A percentile compares a stretch with the other conserved stretches of the same genome.
phyloP scores from a whole-genome alignment of 2,888 invertebrate species.

The Thereva nobilitata region DNA sequence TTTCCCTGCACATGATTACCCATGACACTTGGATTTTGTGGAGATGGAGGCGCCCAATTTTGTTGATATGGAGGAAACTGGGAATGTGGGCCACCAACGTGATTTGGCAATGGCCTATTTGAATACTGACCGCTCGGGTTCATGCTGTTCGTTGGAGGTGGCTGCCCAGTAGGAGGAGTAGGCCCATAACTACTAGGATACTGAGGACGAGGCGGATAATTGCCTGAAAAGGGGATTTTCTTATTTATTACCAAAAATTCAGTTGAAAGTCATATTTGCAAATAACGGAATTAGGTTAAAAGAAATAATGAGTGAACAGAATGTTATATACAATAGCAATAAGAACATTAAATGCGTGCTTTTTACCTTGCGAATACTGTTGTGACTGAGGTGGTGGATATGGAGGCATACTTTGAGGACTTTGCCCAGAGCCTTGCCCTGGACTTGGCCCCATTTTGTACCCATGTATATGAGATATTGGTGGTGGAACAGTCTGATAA shows the following conservation, averaged over 20 bases:
- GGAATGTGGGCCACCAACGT: slow-evolving; percentile 59
- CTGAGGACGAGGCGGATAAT: slow-evolving; percentile 61
- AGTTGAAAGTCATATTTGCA: not conserved
- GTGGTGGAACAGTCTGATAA: slow-evolving; percentile 46
- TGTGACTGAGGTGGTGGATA: slow-evolving; percentile 62
- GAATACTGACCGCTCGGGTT: slow-evolving; percentile 59
- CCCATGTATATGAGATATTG: slow-evolving; percentile 58
- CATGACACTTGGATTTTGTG: slow-evolving; percentile 52
- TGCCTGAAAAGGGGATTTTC: slow-evolving; percentile 48
- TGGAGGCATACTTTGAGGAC: slow-evolving; percentile 61
- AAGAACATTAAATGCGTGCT: slow-evolving; percentile 6
- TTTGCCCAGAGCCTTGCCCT: slow-evolving; percentile 60
- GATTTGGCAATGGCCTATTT: slow-evolving; percentile 63
- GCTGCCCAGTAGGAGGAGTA: slow-evolving; percentile 55
- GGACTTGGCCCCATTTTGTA: slow-evolving; percentile 68
- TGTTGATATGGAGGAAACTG: slow-evolving; percentile 58
- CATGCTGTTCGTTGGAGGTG: slow-evolving; percentile 51
- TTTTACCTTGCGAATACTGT: slow-evolving; percentile 62
- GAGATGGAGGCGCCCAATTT: slow-evolving; percentile 56
- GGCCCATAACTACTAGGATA: slow-evolving; percentile 62
- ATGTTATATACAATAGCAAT: slow-evolving; percentile 5
- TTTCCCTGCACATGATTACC: slow-evolving; percentile 57
- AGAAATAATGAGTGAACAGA: slow-evolving; percentile 1
- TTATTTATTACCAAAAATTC: not conserved
- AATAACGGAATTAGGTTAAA: not conserved